Base-by-base conservation (phyloP, 2,797 vertebrate genomes). In the Glossophaga mutica region DNA sequence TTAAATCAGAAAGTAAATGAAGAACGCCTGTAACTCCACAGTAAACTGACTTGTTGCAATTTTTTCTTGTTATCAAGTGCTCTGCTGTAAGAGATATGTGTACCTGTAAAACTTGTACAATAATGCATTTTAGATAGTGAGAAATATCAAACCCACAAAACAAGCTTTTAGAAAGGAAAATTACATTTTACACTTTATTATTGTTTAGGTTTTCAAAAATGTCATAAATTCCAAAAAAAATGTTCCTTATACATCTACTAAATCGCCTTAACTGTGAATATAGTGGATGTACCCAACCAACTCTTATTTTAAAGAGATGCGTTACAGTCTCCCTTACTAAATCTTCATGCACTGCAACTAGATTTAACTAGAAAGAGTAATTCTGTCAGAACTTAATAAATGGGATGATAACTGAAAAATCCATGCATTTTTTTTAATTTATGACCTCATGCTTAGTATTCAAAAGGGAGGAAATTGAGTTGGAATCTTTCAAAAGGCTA, bases 351-450 rank as follows among this genome's bases (percentile, higher is more conserved):
- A 77, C 84, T 98, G 81, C 87, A 96, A 96, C 82, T 95, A 96
- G 94, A 87, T 97, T 97, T 94, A 98, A 98, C 52, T 67, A 86
- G 96, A 97, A 88, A 81, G 73, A 97, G 92, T 97, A 97, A 97
- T 94, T 97, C 94, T 95, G 93, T 92, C 95, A 97, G 71, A 95
- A 46, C 92, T 94, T 78, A 97, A 97, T 81, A 98, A 98, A 97
- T 96, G 59, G 71, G 78, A 84, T 81, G 89, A 97, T 96, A 94
- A 97, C 62, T 79, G 90, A 97, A 98, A 98, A 98, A 97, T 91
- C 95, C 96, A 96, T 97, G 93, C 87, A 89, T 97, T 96, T 95
- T 95, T 95, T 16, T 78, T 97, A 97, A 96, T 97, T 98, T 98
- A 98, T 87, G 85, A 84, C 39, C 46, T 96, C 68, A 88, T 96